Evolutionary conservation across 2,797 vertebrate genomes (phyloP).

Genomic region (Coracias cyanogaster): DNA sequence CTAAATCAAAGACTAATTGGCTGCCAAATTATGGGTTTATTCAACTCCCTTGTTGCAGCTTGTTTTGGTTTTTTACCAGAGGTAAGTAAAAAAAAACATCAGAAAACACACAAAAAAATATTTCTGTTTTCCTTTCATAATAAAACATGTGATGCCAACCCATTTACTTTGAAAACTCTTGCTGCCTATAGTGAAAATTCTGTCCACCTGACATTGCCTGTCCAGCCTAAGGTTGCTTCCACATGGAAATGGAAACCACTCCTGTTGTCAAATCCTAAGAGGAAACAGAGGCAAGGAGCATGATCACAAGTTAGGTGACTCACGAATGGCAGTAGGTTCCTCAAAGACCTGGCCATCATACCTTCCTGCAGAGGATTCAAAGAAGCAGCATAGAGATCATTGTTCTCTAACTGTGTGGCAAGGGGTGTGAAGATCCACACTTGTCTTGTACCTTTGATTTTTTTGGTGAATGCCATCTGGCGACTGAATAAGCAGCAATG

Average conservation of each 20-base stretch:
- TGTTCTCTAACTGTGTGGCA: not conserved
- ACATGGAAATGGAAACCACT: not conserved
- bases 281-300: not conserved
- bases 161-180: conserved; percentile 58
- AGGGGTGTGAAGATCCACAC: not conserved
- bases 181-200: not conserved
- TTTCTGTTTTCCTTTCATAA: conserved; percentile 75
- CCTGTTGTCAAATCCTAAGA: not conserved
- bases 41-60: conserved; percentile 37
- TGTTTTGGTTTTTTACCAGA: conserved; percentile 58
- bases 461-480: not conserved
- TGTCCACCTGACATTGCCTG: not conserved
- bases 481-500: not conserved
- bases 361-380: not conserved
- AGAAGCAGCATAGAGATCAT: not conserved
- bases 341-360: not conserved
- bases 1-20: conserved; percentile 83
- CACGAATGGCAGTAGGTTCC: not conserved
- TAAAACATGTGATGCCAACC: conserved; percentile 57
- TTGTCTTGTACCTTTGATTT: not conserved
- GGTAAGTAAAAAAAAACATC: conserved; percentile 73
- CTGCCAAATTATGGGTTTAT: conserved; percentile 81
- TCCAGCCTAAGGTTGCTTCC: not conserved
- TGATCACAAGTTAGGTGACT: not conserved
- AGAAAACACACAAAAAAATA: conserved; percentile 66